Percentiles rank a stretch among this genome's conserved stretches.
Conservation (phyloP, 1,140 invertebrate species). For the Callitettix versicolor region DNA sequence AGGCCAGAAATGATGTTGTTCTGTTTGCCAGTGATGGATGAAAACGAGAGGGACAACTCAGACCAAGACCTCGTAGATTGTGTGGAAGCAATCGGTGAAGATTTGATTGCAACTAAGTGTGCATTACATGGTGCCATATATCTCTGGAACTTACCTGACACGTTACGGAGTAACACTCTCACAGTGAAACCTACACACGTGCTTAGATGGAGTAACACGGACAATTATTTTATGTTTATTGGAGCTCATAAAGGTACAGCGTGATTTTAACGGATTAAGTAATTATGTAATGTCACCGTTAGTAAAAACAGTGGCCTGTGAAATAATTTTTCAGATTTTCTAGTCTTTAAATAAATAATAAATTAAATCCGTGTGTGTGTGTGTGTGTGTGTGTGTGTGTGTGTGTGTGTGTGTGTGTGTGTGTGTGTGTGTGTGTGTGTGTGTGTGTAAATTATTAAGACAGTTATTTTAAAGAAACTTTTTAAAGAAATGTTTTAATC, state of each 20-base stretch:
- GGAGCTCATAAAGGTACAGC: constrained; percentile 33
- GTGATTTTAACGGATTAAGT: no score
- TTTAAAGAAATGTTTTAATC: no score
- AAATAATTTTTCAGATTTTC: no score
- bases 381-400: no score
- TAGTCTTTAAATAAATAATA: no score
- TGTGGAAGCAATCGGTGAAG: constrained; percentile 26
- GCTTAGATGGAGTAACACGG: constrained; percentile 35
- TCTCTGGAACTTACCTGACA: constrained; percentile 26
- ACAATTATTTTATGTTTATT: constrained; percentile 39
- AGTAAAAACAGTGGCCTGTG: no score
- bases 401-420: no score
- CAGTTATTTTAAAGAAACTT: no score
- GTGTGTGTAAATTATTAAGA: no score
- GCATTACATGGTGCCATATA: constrained; percentile 35
- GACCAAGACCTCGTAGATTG: constrained; percentile 29
- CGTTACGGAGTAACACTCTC: background rate
- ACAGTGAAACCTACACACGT: constrained; percentile 27
- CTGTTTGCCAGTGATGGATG: background rate
- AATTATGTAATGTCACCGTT: no score
- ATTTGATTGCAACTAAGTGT: constrained; percentile 34
- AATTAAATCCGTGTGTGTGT: no score
- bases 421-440: no score
- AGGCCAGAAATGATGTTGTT: constrained; percentile 1
- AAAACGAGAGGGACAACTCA: background rate